Evolutionary conservation across 2,113 vertebrate species (phyloP), one percentile per base, ranked within the genome.

Genomic region (Theristicus caerulescens): DNA sequence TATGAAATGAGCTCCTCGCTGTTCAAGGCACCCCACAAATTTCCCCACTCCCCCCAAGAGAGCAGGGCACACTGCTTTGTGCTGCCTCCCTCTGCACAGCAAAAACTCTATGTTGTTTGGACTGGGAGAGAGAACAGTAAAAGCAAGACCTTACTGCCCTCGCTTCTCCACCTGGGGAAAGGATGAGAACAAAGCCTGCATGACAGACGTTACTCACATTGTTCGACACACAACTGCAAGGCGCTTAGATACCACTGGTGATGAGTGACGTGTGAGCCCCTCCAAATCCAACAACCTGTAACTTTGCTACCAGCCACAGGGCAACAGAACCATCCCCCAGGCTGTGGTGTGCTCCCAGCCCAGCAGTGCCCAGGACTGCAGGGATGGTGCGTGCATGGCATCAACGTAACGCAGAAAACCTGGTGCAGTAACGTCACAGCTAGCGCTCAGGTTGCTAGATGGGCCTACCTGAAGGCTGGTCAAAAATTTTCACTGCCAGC

Each of bases 251-350:
- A 42, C 38, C 7, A 7, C 58, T 2, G 1, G 40, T 14, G 31
- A 46, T 1, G 0, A 70, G n/a, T 19, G 32, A 31, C 1, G 0
- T 0, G 2, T 16, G 25, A 95, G n/a, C 22, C 11, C 15, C 38
- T 59, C 19, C 76, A 67, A 77, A 84, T 47, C 81, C 58, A 91
- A 24, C 19, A 34, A 59, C 31, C 54, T 1, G 0, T 72, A 21
- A 34, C 40, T 78, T 44, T 49, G 36, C 52, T 49, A 34, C 11
- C 47, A 62, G 54, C 11, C 22, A 2, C 51, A 14, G 36, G 70
- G 38, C 34, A 52, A 31, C 4, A 54, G 40, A 20, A 51, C 21
- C 20, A 7, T 9, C 20, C 10, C 22, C 3, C 12, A 29, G 62
- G 29, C 24, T 38, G 9, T 1, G 3, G 19, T 6, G 19, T 54